Percentiles rank a stretch among this genome's conserved stretches.
Conservation (phyloP, 2,888 invertebrate species). For the Dendrolimus pini region DNA sequence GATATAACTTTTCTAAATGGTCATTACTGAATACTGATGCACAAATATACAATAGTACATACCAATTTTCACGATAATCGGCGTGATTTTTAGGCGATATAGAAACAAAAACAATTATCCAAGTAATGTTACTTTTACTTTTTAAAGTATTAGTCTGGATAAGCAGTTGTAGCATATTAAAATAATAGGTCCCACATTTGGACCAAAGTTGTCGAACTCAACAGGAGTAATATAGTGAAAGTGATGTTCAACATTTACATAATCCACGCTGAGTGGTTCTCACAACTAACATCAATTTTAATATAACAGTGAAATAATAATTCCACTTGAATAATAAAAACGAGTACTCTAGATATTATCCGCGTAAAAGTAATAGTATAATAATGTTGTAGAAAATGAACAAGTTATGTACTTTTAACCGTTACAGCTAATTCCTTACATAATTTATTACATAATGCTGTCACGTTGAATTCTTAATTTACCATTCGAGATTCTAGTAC, state of each 20-base stretch:
- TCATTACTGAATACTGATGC: no score
- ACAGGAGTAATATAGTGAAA: background rate
- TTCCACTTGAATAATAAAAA: background rate
- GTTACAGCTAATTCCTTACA: constrained; percentile 19
- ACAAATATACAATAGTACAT: no score
- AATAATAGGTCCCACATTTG: no score
- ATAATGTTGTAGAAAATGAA: constrained; percentile 4
- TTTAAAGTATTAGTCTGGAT: no score
- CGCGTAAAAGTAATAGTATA: background rate
- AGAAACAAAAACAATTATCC: no score
- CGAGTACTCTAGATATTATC: background rate
- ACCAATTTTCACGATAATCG: no score
- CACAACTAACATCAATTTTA: background rate
- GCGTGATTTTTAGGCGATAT: no score
- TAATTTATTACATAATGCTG: constrained; percentile 24
- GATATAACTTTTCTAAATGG: no score
- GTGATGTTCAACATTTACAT: background rate
- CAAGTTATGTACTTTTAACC: constrained; percentile 8
- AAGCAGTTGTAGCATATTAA: no score
- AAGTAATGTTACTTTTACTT: no score
- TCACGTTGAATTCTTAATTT: constrained; percentile 25
- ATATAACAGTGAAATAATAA: background rate
- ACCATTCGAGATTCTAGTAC: constrained; percentile 30
- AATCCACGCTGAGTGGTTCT: background rate
- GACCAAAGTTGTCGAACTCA: background rate